phyloP scores from a whole-genome alignment of 2,113 vertebrate genomes.

The Brachionichthys hirsutus region DNA sequence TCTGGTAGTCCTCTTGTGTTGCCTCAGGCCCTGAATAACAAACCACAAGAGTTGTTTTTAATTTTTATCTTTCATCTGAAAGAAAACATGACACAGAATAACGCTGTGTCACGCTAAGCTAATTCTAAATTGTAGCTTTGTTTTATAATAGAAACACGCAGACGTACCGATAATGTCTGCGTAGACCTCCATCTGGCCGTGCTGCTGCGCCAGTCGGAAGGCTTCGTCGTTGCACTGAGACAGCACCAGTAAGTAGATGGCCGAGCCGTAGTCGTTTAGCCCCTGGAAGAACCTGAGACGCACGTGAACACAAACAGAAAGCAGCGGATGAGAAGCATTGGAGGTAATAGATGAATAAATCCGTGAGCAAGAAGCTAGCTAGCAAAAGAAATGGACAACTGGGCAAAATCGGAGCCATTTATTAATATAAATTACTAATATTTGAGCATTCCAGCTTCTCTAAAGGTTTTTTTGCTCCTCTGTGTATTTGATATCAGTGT shows the following conservation, averaged over 20 bases:
- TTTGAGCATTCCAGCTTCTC: background rate
- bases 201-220: conserved; percentile 95
- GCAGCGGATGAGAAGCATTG: background rate
- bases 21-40: conserved; percentile 84
- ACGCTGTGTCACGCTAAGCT: background rate
- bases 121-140: no score
- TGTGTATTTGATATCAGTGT: background rate
- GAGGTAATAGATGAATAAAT: no score
- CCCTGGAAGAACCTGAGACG: conserved; percentile 88
- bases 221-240: conserved; percentile 96
- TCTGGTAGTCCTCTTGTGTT: conserved; percentile 92
- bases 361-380: no score
- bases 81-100: background rate
- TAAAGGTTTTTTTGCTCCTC: no score
- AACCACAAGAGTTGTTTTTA: background rate
- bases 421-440: background rate
- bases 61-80: background rate
- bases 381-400: no score
- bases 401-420: background rate
- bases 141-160: background rate
- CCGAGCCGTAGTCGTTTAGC: conserved; percentile 92
- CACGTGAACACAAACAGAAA: background rate
- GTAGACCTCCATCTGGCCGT: conserved; percentile 97
- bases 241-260: conserved; percentile 95
- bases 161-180: conserved; percentile 93